Conservation (phyloP, 2,113 vertebrate species). For the Zapornia atra region DNA sequence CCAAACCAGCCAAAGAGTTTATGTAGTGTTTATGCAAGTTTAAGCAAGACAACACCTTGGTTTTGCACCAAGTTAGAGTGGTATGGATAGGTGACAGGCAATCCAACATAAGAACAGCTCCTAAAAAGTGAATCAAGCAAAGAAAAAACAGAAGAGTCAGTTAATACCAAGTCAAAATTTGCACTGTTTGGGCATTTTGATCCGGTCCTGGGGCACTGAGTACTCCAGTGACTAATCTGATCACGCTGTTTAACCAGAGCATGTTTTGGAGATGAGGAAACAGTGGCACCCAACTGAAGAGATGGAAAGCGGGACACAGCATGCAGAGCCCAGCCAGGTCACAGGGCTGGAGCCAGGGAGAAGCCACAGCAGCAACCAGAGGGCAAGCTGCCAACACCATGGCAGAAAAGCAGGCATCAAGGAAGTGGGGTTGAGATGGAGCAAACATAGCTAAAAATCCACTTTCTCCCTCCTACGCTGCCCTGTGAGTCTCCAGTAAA, state of each 20-base stretch:
- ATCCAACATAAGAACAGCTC: background rate
- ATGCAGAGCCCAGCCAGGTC: rapidly evolving
- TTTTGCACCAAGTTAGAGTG: background rate
- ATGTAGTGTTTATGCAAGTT: background rate
- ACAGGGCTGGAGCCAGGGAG: rapidly evolving
- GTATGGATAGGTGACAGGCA: background rate
- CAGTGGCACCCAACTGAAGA: background rate
- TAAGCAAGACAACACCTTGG: background rate
- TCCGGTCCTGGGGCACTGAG: background rate
- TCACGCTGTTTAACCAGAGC: background rate
- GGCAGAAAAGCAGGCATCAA: background rate
- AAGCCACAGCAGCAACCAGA: background rate
- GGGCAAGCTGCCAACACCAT: rapidly evolving
- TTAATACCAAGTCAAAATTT: background rate
- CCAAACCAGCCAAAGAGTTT: background rate
- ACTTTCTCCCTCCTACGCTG: background rate
- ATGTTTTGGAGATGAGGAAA: background rate
- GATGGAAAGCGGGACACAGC: rapidly evolving
- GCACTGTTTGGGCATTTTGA: background rate
- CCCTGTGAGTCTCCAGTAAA: background rate
- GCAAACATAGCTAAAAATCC: background rate
- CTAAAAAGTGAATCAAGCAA: background rate
- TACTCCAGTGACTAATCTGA: background rate
- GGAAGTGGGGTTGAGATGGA: background rate
- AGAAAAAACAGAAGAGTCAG: background rate